Conservation (phyloP, 2,113 vertebrate species). For the Myodes glareolus region DNA sequence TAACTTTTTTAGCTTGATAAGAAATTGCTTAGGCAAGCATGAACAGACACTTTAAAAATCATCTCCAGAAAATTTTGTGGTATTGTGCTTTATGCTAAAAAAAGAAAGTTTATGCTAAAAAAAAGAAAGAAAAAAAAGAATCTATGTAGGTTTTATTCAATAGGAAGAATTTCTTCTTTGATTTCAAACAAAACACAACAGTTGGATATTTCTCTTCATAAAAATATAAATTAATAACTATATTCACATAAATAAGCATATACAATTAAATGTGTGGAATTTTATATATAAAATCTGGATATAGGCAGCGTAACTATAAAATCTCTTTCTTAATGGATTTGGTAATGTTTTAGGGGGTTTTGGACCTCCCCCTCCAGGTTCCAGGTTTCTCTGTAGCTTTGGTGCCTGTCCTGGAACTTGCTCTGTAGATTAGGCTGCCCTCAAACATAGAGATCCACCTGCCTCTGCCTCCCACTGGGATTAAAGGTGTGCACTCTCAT, state of each 20-base stretch:
- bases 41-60: conserved; percentile 34
- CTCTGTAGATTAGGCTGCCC: too few species aligned
- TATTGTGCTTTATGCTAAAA: not conserved
- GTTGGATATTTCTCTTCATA: not conserved
- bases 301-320: not conserved
- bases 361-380: too few species aligned
- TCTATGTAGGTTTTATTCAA: not conserved
- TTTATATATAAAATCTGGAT: conserved; percentile 4
- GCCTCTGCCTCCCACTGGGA: too few species aligned
- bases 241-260: not conserved
- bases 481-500: too few species aligned
- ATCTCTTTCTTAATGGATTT: not conserved
- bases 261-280: not conserved
- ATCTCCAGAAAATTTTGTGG: conserved; percentile 48
- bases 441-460: too few species aligned
- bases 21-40: conserved; percentile 35
- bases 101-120: not conserved
- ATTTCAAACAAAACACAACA: conserved; percentile 28
- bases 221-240: not conserved
- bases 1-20: conserved; percentile 52
- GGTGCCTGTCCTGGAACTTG: too few species aligned
- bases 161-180: conserved; percentile 8
- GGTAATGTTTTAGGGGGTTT: not conserved
- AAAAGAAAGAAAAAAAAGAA: too few species aligned
- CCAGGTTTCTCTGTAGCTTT: too few species aligned